Conservation (phyloP, 2,797 vertebrate genomes). For the Phataginus tricuspis region DNA sequence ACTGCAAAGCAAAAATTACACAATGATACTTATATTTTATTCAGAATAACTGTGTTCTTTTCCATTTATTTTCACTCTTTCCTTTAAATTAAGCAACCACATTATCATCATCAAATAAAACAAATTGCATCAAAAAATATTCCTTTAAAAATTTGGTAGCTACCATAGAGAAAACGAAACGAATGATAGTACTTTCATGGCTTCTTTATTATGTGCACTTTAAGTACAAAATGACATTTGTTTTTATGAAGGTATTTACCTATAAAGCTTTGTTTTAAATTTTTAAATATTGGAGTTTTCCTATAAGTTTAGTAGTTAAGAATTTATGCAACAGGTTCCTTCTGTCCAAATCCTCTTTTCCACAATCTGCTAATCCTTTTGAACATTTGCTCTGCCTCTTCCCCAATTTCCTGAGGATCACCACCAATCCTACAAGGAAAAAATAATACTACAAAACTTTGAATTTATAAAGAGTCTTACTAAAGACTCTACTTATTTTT, state of each 20-base stretch:
- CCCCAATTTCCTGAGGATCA: constrained; percentile 83
- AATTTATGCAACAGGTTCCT: constrained; percentile 82
- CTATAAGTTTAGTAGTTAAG: constrained; percentile 83
- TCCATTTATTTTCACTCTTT: constrained; percentile 57
- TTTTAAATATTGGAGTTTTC: constrained; percentile 81
- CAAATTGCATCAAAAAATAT: constrained; percentile 56
- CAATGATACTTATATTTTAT: constrained; percentile 7
- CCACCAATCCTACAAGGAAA: constrained; percentile 82
- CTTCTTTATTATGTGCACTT: constrained; percentile 73
- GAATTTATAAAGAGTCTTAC: constrained; percentile 74
- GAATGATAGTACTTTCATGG: constrained; percentile 63
- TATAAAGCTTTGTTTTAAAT: constrained; percentile 82
- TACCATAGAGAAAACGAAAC: constrained; percentile 55
- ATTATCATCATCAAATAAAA: constrained; percentile 69
- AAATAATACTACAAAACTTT: constrained; percentile 77
- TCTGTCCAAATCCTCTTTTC: constrained; percentile 83
- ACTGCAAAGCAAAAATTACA: constrained; percentile 22
- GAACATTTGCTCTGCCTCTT: constrained; percentile 82
- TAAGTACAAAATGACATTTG: constrained; percentile 80
- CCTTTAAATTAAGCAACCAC: constrained; percentile 65
- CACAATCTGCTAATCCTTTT: constrained; percentile 84
- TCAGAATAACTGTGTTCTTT: constrained; percentile 45
- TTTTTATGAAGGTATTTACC: constrained; percentile 82
- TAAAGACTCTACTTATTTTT: constrained; percentile 67
- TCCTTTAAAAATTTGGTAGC: constrained; percentile 63